phyloP scores from a whole-genome alignment of 2,797 vertebrate genomes.

The Adrianichthys oophorus region DNA sequence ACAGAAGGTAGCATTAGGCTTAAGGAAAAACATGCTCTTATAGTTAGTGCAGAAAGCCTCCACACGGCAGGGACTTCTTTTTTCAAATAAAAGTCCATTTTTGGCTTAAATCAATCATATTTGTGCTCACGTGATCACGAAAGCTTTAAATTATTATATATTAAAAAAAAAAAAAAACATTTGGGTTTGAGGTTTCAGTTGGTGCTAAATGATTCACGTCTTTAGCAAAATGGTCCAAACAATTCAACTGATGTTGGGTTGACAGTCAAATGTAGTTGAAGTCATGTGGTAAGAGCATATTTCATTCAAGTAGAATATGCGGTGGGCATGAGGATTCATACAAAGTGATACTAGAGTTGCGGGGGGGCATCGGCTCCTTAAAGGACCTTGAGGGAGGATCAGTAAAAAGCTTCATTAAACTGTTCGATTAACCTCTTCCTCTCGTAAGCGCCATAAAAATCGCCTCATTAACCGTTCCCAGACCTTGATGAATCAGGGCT shows the following conservation, averaged over 20 bases:
- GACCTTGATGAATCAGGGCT: slow-evolving; percentile 30
- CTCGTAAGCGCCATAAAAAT: slow-evolving; percentile 61
- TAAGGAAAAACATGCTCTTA: too few relatives aligned
- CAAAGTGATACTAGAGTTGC: slow-evolving; percentile 14
- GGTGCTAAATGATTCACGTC: too few relatives aligned
- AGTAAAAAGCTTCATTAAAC: slow-evolving; percentile 75
- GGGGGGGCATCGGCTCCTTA: slow-evolving; percentile 7
- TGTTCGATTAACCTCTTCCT: slow-evolving; percentile 68
- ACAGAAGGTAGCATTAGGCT: neutral
- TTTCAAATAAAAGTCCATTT: too few relatives aligned
- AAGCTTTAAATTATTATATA: too few relatives aligned
- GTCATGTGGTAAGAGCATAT: neutral
- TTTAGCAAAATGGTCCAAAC: too few relatives aligned
- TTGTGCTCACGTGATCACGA: too few relatives aligned
- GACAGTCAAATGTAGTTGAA: neutral
- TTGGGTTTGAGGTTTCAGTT: too few relatives aligned
- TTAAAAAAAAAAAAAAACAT: too few relatives aligned
- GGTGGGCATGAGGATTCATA: slow-evolving; percentile 15
- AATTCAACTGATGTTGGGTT: neutral
- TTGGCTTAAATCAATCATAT: too few relatives aligned
- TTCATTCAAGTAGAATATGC: neutral
- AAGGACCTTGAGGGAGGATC: slow-evolving; percentile 65
- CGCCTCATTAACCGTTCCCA: slow-evolving; percentile 16
- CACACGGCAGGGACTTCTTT: too few relatives aligned
- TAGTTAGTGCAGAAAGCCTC: too few relatives aligned